A percentile compares a stretch with the other conserved stretches of the same genome.
Evolutionary conservation across 2,888 invertebrate genomes (phyloP).

Genomic region (Bombylius major): DNA sequence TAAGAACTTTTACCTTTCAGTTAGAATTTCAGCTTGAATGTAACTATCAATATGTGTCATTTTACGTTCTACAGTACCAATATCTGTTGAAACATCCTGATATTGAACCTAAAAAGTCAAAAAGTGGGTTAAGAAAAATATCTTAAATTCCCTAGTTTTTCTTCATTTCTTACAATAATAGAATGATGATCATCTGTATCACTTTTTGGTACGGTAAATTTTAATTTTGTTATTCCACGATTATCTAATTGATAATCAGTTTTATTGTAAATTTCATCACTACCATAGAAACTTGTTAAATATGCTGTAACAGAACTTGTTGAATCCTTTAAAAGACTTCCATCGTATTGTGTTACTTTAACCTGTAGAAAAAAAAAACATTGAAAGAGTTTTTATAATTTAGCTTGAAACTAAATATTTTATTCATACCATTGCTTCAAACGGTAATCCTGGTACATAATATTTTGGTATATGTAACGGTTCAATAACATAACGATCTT

Average conservation of each 20-base stretch:
- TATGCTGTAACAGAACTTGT: slow-evolving; percentile 42
- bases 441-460: slow-evolving; percentile 86
- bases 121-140: not conserved
- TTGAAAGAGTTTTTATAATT: not conserved
- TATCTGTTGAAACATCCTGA: slow-evolving; percentile 48
- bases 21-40: slow-evolving; percentile 39
- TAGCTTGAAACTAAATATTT: not conserved
- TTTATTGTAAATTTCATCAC: slow-evolving; percentile 32
- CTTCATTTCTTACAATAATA: slow-evolving; percentile 25
- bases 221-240: slow-evolving; percentile 29
- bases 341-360: slow-evolving; percentile 62
- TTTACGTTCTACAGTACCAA: slow-evolving; percentile 30
- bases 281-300: slow-evolving; percentile 30
- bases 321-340: slow-evolving; percentile 47
- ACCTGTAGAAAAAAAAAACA: slow-evolving; percentile 37
- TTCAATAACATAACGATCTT: slow-evolving; percentile 64
- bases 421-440: slow-evolving; percentile 29
- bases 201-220: slow-evolving; percentile 29
- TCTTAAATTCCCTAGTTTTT: too few relatives aligned
- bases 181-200: slow-evolving; percentile 32
- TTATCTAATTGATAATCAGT: slow-evolving; percentile 26
- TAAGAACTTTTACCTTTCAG: slow-evolving; percentile 35
- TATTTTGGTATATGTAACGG: slow-evolving; percentile 74
- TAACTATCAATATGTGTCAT: slow-evolving; percentile 26
- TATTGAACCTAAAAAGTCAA: slow-evolving; percentile 54